Evolutionary conservation across 1,140 invertebrate species (phyloP).

Genomic region (Limonius californicus): DNA sequence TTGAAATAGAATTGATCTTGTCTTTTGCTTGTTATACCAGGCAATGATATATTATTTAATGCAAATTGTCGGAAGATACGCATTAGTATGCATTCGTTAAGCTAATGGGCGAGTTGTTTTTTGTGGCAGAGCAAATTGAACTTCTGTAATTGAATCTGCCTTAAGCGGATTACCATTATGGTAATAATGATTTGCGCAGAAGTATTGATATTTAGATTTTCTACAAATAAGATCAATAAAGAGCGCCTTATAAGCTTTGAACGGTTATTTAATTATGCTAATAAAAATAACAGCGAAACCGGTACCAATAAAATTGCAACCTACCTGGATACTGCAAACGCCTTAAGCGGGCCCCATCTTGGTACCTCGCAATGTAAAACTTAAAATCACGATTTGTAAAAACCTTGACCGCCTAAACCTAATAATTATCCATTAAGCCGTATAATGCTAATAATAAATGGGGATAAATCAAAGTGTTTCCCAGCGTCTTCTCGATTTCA

Average conservation of each 20-base stretch:
- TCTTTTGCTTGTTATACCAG: no score
- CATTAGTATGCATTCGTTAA: no score
- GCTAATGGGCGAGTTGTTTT: no score
- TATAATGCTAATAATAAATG: background rate
- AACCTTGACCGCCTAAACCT: slow-evolving; percentile 1
- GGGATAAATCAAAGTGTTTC: background rate
- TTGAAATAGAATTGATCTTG: no score
- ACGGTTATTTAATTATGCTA: background rate
- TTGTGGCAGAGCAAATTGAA: no score
- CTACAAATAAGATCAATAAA: background rate
- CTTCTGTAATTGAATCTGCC: no score
- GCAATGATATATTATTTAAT: no score
- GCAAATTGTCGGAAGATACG: no score
- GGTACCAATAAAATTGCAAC: background rate
- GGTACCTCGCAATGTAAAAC: background rate
- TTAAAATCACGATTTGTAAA: background rate
- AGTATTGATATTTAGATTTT: no score
- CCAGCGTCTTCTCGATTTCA: background rate
- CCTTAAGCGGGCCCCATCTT: background rate
- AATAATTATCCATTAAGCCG: background rate
- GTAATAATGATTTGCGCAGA: no score
- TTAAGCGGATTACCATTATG: no score
- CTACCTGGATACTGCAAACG: background rate
- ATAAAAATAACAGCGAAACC: background rate
- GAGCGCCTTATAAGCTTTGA: background rate